Evolutionary conservation across 2,113 vertebrate genomes (phyloP).

Genomic region (Dermatemys mawii): DNA sequence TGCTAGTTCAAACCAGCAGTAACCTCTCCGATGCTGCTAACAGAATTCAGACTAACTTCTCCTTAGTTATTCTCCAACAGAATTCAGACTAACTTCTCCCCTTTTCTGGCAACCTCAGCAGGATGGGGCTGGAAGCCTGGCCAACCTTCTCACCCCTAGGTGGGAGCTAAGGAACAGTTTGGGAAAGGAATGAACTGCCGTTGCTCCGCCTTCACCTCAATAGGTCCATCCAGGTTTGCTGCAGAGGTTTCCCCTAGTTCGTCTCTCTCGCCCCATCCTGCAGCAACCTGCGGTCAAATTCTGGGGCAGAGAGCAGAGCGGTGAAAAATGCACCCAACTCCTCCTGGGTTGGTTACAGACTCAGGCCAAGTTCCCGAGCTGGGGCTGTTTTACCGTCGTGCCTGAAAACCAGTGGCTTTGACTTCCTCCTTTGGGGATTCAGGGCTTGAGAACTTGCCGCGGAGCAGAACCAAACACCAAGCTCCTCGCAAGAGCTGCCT

Average conservation of each 20-base stretch:
- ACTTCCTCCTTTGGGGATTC: background rate
- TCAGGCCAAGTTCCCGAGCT: accelerated
- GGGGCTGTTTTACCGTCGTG: background rate
- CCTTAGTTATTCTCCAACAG: no score
- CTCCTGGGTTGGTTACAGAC: accelerated
- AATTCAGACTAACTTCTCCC: accelerated
- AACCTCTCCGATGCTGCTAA: accelerated
- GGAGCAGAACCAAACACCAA: background rate
- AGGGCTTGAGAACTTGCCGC: background rate
- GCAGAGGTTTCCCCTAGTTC: no score
- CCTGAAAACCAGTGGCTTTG: accelerated
- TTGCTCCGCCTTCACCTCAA: accelerated
- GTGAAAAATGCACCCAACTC: background rate
- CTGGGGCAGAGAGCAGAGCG: accelerated
- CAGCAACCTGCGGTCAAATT: background rate
- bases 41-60: accelerated
- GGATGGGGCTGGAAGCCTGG: accelerated
- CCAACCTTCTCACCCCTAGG: accelerated
- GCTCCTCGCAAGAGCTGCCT: no score
- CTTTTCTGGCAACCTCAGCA: accelerated
- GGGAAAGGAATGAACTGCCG: accelerated
- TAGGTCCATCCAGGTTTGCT: accelerated
- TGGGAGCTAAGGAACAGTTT: accelerated
- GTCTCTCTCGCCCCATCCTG: background rate
- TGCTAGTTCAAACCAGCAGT: accelerated